These are phyloP conservation scores for Elanoides forficatus DNA, from an alignment of 2,113 vertebrate genomes.

Conservation along the genomic window DNA sequence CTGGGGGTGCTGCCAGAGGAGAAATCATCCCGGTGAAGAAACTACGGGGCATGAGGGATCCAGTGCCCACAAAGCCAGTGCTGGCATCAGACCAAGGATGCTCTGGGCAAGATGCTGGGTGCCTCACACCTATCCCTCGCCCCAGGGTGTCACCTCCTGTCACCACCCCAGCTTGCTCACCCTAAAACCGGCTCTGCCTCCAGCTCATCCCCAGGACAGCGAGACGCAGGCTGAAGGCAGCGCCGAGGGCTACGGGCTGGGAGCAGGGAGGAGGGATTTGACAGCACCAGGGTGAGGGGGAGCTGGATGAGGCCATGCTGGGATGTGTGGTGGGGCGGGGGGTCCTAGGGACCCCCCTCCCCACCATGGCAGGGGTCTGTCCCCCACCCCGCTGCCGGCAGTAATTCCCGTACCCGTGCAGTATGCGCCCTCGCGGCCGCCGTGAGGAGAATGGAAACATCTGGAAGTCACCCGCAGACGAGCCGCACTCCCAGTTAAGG, in stretches of 20 bases:
- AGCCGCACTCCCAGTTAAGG: constrained; percentile 42
- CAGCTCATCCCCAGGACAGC: neutral
- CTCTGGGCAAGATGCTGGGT: neutral
- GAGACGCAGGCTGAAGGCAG: neutral
- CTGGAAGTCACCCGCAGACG: constrained; percentile 43
- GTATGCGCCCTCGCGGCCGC: neutral
- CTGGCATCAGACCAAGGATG: neutral
- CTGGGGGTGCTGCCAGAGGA: neutral
- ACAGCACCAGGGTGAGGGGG: neutral
- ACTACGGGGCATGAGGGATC: neutral
- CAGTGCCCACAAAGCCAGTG: neutral
- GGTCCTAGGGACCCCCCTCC: neutral
- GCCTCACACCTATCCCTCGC: neutral
- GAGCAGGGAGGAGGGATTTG: neutral
- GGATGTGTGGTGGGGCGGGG: neutral
- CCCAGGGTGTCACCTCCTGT: neutral
- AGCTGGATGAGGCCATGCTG: neutral
- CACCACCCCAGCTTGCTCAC: neutral
- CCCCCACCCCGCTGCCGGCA: neutral
- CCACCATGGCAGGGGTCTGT: neutral
- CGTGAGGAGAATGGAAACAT: constrained; percentile 49
- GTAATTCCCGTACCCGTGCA: neutral
- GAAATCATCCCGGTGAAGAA: neutral
- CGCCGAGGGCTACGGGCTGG: neutral
- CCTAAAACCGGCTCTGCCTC: neutral